phyloP scores from a whole-genome alignment of 2,888 invertebrate genomes.

The Alloscopus bannaensis region DNA sequence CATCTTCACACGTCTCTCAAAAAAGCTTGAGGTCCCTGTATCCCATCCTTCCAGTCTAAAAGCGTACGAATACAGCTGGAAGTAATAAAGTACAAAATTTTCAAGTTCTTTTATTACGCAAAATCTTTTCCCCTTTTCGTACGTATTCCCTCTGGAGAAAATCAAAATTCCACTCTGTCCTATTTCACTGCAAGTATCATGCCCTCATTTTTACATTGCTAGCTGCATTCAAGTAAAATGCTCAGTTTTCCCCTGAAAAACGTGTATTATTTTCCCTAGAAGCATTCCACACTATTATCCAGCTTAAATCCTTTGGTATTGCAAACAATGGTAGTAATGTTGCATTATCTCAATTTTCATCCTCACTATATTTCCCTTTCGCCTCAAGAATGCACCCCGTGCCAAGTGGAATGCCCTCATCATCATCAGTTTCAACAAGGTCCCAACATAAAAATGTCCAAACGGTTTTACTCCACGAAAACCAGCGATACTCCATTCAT shows the following conservation, averaged over 20 bases:
- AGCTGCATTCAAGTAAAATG: no score
- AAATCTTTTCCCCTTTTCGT: neutral
- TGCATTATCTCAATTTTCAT: constrained; percentile 30
- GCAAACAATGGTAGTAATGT: constrained; percentile 13
- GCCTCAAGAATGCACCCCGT: neutral
- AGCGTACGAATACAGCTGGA: constrained; percentile 24
- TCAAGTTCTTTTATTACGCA: constrained; percentile 12
- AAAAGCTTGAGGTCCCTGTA: no score
- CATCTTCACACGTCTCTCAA: constrained; percentile 13
- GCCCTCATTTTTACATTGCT: no score
- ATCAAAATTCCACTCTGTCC: constrained; percentile 32
- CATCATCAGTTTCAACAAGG: constrained; percentile 25
- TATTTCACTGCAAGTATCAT: no score
- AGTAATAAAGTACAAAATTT: constrained; percentile 13
- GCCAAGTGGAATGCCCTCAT: constrained; percentile 39
- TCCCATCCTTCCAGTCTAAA: constrained; percentile 3
- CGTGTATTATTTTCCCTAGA: neutral
- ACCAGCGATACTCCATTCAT: constrained; percentile 26
- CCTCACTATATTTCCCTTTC: constrained; percentile 1
- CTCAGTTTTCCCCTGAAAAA: neutral
- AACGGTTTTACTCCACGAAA: constrained; percentile 29
- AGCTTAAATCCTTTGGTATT: neutral
- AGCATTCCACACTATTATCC: neutral
- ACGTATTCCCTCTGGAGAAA: constrained; percentile 34
- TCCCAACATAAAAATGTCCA: constrained; percentile 29